A percentile compares a stretch with the other conserved stretches of the same genome.
These are phyloP conservation scores for Cephalopterus ornatus DNA, from an alignment of 2,113 vertebrate genomes.

Conservation along the genomic window DNA sequence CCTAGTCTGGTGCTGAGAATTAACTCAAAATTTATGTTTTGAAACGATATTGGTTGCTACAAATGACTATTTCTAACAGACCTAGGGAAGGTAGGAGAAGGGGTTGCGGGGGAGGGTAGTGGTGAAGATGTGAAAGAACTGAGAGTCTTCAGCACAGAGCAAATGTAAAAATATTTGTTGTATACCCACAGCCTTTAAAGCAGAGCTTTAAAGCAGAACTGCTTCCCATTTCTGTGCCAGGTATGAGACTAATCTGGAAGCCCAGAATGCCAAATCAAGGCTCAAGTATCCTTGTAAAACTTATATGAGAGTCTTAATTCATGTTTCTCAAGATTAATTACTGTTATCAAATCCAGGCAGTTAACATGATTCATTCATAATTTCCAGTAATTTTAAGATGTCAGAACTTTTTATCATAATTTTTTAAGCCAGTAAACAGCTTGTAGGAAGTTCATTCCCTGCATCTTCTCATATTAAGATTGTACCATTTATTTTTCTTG, in stretches of 20 bases:
- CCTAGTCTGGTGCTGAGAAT: not conserved
- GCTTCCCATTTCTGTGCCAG: not conserved
- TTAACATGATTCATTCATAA: not conserved
- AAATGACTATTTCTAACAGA: not conserved
- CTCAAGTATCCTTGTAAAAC: not conserved
- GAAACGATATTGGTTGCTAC: not conserved
- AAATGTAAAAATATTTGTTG: not conserved
- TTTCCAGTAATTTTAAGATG: not conserved
- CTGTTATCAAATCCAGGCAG: not conserved
- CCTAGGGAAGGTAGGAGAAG: fast-evolving
- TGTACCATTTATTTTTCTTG: not conserved
- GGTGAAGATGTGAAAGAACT: not conserved
- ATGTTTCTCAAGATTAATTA: not conserved
- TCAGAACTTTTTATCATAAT: not conserved
- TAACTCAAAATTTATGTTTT: not conserved
- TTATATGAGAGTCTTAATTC: not conserved
- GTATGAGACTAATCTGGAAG: not conserved
- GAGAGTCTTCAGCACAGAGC: not conserved
- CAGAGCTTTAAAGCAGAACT: not conserved
- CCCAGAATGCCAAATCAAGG: not conserved
- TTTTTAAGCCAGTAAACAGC: not conserved
- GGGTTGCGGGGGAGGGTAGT: fast-evolving
- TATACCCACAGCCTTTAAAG: not conserved
- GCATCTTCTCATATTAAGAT: not conserved
- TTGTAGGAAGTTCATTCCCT: not conserved